These are phyloP conservation scores for Hermaeophaga mercurialis DNA, from an alignment of 2,888 invertebrate species.

Conservation along the genomic window DNA sequence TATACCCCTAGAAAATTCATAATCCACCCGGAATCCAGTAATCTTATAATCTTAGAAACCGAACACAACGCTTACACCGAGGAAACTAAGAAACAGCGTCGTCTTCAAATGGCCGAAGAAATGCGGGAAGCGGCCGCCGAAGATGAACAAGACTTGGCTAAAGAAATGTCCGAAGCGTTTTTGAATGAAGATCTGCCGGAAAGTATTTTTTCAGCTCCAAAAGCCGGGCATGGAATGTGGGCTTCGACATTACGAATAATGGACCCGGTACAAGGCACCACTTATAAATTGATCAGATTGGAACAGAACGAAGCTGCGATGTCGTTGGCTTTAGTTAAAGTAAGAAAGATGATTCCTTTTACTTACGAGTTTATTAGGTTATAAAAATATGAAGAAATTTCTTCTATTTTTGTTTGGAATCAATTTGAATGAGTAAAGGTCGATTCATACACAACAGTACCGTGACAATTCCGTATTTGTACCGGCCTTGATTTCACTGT, in stretches of 20 bases:
- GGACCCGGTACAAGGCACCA: slow-evolving; percentile 76
- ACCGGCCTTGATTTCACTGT: too few species aligned
- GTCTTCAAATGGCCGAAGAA: slow-evolving; percentile 97
- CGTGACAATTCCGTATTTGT: too few species aligned
- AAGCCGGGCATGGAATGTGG: slow-evolving; percentile 96
- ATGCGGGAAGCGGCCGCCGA: slow-evolving; percentile 97
- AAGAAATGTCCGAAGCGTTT: slow-evolving; percentile 97
- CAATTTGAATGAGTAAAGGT: too few species aligned
- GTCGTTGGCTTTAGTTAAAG: slow-evolving; percentile 72
- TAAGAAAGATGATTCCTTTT: background rate
- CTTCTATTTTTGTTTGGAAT: too few species aligned
- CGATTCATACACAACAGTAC: too few species aligned
- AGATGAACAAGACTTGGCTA: slow-evolving; percentile 93
- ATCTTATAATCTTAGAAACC: slow-evolving; percentile 91
- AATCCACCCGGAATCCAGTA: slow-evolving; percentile 88
- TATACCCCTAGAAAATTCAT: slow-evolving; percentile 96
- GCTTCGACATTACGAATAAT: slow-evolving; percentile 88
- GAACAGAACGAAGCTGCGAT: slow-evolving; percentile 97
- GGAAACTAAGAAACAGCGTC: slow-evolving; percentile 87
- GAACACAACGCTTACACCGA: slow-evolving; percentile 99
- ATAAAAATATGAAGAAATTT: background rate
- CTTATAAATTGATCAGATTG: slow-evolving; percentile 74
- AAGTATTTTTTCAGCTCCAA: slow-evolving; percentile 91
- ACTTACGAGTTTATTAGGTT: background rate
- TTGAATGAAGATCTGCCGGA: slow-evolving; percentile 94